A percentile compares a stretch with the other conserved stretches of the same genome.
Evolutionary conservation across 2,888 invertebrate genomes (phyloP).

Genomic region (Entomobrya multifasciata): DNA sequence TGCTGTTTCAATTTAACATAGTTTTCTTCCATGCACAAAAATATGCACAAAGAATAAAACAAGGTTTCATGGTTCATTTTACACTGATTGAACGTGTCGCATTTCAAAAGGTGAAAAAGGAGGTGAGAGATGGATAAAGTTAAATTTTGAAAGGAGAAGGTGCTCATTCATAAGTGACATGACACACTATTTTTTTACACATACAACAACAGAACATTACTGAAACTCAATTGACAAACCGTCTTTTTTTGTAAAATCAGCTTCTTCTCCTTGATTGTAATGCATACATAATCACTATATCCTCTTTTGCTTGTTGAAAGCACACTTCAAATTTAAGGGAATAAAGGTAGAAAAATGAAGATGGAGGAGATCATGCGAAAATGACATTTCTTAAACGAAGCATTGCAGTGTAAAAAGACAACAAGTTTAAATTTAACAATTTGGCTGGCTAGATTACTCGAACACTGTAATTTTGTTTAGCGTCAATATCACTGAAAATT

Average conservation of each 20-base stretch:
- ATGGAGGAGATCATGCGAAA: constrained; percentile 68
- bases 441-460: not conserved
- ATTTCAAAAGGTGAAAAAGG: constrained; percentile 9
- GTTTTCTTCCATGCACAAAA: too few relatives aligned
- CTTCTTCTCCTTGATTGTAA: constrained; percentile 42
- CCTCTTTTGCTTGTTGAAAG: not conserved
- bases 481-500: not conserved
- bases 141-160: constrained; percentile 31
- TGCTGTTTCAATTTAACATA: not conserved
- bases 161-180: constrained; percentile 37
- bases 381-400: constrained; percentile 23
- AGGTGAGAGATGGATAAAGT: constrained; percentile 32
- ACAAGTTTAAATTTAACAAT: not conserved
- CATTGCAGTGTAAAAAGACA: not conserved
- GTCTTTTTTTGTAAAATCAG: constrained; percentile 31
- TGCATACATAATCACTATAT: constrained; percentile 39
- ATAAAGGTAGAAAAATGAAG: constrained; percentile 23
- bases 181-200: not conserved
- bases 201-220: too few relatives aligned
- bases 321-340: too few relatives aligned
- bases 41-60: constrained; percentile 42
- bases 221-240: not conserved
- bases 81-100: constrained; percentile 54
- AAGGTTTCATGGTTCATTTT: constrained; percentile 65
- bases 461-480: constrained; percentile 5